A percentile compares a stretch with the other conserved stretches of the same genome.
Conservation (phyloP, 2,113 vertebrate species). For the Campylorhamphus procurvoides region DNA sequence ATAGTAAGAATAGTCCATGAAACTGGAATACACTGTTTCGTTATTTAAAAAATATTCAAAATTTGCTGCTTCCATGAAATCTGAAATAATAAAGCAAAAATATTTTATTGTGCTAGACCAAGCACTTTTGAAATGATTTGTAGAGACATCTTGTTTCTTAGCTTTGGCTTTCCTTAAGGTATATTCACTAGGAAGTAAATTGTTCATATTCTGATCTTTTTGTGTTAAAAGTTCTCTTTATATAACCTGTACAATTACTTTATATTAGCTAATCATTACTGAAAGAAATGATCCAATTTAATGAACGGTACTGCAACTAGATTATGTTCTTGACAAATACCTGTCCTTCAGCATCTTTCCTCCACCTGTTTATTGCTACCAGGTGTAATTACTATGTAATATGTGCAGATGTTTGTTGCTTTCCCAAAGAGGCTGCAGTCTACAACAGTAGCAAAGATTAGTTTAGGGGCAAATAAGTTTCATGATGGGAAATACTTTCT, state of each 20-base stretch:
- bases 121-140: not conserved
- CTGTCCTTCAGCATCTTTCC: not conserved
- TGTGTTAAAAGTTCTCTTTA: not conserved
- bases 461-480: not conserved
- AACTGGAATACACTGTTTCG: not conserved
- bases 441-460: not conserved
- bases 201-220: not conserved
- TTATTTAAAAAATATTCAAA: slow-evolving; percentile 1
- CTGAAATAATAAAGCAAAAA: not conserved
- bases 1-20: not conserved
- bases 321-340: not conserved
- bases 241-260: not conserved
- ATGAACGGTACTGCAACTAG: not conserved
- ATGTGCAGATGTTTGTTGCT: not conserved
- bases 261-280: not conserved
- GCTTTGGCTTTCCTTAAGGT: not conserved
- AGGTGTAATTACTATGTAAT: not conserved
- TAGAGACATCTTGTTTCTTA: not conserved
- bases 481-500: not conserved
- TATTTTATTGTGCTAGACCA: not conserved
- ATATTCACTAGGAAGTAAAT: not conserved
- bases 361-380: not conserved
- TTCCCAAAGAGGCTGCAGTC: not conserved
- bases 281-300: not conserved
- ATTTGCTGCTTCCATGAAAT: not conserved